Evolutionary conservation across 2,888 invertebrate genomes (phyloP), one percentile per base, ranked within the genome.

Genomic region (Chaitophorus viminalis): DNA sequence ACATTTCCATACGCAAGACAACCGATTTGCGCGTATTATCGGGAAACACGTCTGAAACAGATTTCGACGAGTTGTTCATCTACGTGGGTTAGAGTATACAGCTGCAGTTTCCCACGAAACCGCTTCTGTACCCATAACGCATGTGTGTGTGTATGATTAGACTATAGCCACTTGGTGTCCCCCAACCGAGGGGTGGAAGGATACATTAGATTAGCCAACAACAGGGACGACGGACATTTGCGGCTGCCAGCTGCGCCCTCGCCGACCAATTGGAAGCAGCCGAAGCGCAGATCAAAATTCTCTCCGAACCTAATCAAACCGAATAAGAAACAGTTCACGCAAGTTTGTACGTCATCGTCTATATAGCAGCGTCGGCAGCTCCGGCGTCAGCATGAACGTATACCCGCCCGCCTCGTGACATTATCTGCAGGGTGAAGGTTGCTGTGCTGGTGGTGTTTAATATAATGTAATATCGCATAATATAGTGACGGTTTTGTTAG

Each of bases 291-390:
- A 33, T 31, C 74, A 18, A 87, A 81, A 25, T 74, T 81, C 4
- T 25, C 74, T 18, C n/a, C 60, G 6, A 36, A 29, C 29, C 9
- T 72, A 29, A 60, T 74, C 65, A 87, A 79, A 60, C 87, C 87
- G 18, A 74, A 87, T 25, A 29, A 31, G 33, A 87, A 87, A 6
- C 79, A 87, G 39, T 87, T 81, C n/a, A 36, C 39, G 18, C 87
- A 87, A 87, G 87, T 87, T 74, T 87, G 87, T 87, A 87, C 87
- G 87, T 87, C 75, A 29, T 39, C 39, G n/a, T 29, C 36, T 31
- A 9, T 21, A 31, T 33, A 31, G 0, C 31, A 46, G 68, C 68
- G 9, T n/a, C 21, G 2, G 70, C 6, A 65, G 65, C 21, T 5
- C n/a, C 65, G 3, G 25, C 65, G 3, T n/a, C 60, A 60, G 29